Evolutionary conservation across 2,888 invertebrate genomes (phyloP).

Genomic region (Lepidochrysops patricia): DNA sequence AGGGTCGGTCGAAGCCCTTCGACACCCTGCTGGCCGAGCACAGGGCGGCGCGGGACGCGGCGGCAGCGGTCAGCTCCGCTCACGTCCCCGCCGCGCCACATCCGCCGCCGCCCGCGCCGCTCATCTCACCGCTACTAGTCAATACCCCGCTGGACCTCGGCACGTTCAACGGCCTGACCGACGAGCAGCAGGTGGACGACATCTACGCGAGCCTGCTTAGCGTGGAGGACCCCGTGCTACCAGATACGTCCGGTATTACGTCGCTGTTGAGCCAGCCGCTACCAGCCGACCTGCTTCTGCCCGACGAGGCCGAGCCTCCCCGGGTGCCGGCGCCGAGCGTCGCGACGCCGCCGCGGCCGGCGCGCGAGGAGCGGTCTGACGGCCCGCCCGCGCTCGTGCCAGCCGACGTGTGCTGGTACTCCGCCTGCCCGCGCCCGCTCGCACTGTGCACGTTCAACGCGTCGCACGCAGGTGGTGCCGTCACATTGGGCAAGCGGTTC

Average conservation of each 20-base stretch:
- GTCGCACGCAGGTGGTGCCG: slow-evolving; percentile 72
- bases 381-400: slow-evolving; percentile 45
- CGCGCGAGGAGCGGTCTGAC: slow-evolving; percentile 34
- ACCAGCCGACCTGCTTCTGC: slow-evolving; percentile 42
- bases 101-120: slow-evolving; percentile 28
- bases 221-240: slow-evolving; percentile 52
- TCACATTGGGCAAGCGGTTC: slow-evolving; percentile 67
- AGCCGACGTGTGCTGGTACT: slow-evolving; percentile 64
- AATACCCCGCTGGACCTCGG: slow-evolving; percentile 50
- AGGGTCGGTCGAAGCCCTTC: slow-evolving; percentile 82
- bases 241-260: slow-evolving; percentile 52
- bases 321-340: slow-evolving; percentile 31
- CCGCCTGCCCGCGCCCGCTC: slow-evolving; percentile 75
- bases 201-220: slow-evolving; percentile 56
- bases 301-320: slow-evolving; percentile 43
- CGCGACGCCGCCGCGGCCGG: slow-evolving; percentile 37
- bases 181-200: slow-evolving; percentile 59
- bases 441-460: slow-evolving; percentile 74
- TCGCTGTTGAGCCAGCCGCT: slow-evolving; percentile 52
- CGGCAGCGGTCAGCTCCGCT: slow-evolving; percentile 26
- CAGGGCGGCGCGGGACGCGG: slow-evolving; percentile 76
- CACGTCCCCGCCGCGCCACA: slow-evolving; percentile 27
- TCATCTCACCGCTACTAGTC: slow-evolving; percentile 53
- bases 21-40: slow-evolving; percentile 84
- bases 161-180: slow-evolving; percentile 49